phyloP scores from a whole-genome alignment of 2,888 invertebrate genomes.

The Hofmannophila pseudospretella region DNA sequence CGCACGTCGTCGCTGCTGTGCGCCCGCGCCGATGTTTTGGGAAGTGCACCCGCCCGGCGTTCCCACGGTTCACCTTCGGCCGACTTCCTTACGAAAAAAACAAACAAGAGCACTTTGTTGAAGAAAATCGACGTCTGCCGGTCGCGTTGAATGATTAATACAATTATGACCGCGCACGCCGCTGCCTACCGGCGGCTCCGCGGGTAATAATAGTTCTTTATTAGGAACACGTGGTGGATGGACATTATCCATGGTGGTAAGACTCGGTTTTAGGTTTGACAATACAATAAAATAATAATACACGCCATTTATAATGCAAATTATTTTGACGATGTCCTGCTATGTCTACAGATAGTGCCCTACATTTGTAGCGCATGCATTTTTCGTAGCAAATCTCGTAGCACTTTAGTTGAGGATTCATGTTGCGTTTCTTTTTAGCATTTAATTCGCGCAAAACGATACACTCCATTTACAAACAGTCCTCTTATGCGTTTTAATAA shows the following conservation, averaged over 20 bases:
- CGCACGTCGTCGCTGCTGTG: constrained; percentile 75
- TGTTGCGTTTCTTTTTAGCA: no score
- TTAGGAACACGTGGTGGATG: constrained; percentile 65
- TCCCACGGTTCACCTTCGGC: constrained; percentile 78
- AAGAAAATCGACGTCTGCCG: constrained; percentile 78
- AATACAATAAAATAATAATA: not conserved
- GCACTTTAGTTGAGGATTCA: no score
- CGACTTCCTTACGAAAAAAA: constrained; percentile 78
- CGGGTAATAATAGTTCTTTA: constrained; percentile 66
- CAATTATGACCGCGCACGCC: constrained; percentile 73
- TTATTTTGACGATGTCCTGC: not conserved
- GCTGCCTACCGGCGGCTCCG: constrained; percentile 51
- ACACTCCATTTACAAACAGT: no score
- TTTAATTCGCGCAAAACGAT: no score
- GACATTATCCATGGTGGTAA: not conserved
- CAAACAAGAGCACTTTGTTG: constrained; percentile 77
- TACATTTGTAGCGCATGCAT: constrained; percentile 1
- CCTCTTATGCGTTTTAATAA: no score
- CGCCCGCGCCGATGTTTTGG: constrained; percentile 74
- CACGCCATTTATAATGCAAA: not conserved
- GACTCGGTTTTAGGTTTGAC: not conserved
- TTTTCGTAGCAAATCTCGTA: constrained; percentile 9
- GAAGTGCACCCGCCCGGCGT: constrained; percentile 78
- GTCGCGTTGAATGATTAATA: constrained; percentile 76
- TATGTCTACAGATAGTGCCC: not conserved